Evolutionary conservation across 2,113 vertebrate genomes (phyloP), one percentile per base, ranked within the genome.

Genomic region (Apus apus): DNA sequence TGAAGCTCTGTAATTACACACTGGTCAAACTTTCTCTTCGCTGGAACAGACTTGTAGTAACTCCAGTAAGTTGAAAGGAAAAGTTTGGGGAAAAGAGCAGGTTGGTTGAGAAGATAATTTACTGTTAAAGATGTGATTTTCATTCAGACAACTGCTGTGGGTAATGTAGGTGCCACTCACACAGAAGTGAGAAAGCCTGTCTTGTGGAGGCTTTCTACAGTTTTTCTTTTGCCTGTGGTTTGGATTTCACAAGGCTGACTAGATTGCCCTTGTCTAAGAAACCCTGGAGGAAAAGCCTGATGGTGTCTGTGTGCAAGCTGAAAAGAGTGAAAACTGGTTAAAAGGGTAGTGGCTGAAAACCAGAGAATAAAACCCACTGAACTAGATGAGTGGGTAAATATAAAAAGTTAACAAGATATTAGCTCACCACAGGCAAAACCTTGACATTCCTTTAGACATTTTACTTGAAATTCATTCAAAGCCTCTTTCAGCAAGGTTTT

Each of bases 171-270:
- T n/a, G 40, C 38, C 65, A 20, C 79, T 81, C 61, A 40, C 53
- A 89, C 32, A 50, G 61, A 51, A 94, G 40, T 53, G 45, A 83
- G 53, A 96, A 96, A 78, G 43, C 22, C 60, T 86, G 36, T 67
- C 82, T 60, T n/a, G 53, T 64, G 61, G 48, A 71, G 62, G 16
- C 60, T 90, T 92, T 75, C 34, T 90, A 56, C 79, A 85, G 82
- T 51, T 95, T 83, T 84, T 71, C n/a, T 86, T 86, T 89, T 77
- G 75, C 91, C 90, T 72, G 56, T 36, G 61, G 75, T 93, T 90
- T 96, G 57, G 76, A 86, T 96, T 97, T 95, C 87, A 94, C 85
- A 97, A 95, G 92, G 56, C 72, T 91, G 74, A 85, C 85, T 93
- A 81, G 68, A 92, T 84, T 90, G 61, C 70, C 76, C 81, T 93